These are phyloP conservation scores for Lepidocolaptes lacrymiger DNA, from an alignment of 2,797 vertebrate genomes.

Conservation along the genomic window DNA sequence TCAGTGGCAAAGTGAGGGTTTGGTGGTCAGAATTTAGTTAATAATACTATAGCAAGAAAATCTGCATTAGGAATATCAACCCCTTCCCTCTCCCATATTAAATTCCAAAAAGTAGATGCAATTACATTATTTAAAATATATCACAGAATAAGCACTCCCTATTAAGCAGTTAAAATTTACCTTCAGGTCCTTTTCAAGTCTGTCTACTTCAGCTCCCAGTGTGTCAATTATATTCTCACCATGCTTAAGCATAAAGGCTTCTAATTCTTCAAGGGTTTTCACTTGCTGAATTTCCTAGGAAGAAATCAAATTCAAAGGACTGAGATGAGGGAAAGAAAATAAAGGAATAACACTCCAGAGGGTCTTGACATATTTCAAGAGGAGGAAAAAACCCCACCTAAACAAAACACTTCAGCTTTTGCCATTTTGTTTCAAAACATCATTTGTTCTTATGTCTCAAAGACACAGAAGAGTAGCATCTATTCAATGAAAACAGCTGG, in stretches of 20 bases:
- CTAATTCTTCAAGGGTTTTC: constrained; percentile 93
- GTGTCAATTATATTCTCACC: constrained; percentile 98
- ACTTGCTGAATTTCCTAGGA: constrained; percentile 95
- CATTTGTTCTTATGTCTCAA: neutral
- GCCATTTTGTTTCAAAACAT: neutral
- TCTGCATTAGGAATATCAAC: neutral
- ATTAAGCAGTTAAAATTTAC: constrained; percentile 70
- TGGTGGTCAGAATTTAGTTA: neutral
- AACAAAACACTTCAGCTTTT: neutral
- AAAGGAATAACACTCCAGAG: neutral
- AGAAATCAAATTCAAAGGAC: constrained; percentile 22
- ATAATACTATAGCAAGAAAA: neutral
- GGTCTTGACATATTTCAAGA: neutral
- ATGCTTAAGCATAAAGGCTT: constrained; percentile 96
- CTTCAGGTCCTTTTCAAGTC: constrained; percentile 96
- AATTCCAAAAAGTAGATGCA: neutral
- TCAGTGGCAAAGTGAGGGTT: neutral
- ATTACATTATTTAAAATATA: neutral
- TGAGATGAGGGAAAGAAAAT: neutral
- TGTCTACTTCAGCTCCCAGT: constrained; percentile 94
- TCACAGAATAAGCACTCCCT: neutral
- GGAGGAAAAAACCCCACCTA: neutral
- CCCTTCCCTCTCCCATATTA: neutral
- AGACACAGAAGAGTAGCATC: neutral
- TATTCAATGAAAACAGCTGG: neutral